Conservation (phyloP, 2,113 vertebrate genomes). For the Paramormyrops kingsleyae region DNA sequence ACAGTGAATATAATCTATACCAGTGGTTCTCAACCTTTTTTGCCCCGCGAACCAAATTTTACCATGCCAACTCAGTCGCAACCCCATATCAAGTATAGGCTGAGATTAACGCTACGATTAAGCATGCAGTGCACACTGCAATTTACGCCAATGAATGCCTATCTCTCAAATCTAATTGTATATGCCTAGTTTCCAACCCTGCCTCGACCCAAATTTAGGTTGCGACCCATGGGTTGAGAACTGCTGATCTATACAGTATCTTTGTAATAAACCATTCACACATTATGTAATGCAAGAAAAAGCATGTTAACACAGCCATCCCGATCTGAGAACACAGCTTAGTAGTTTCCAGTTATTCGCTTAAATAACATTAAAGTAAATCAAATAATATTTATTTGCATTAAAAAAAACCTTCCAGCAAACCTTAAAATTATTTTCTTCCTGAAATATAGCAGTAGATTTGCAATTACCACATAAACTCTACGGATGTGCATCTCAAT, state of each 20-base stretch:
- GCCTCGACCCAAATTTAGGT: too few species aligned
- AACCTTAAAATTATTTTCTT: neutral
- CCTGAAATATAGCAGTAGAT: neutral
- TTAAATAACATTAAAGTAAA: neutral
- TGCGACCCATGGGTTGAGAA: too few species aligned
- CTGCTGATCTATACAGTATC: neutral
- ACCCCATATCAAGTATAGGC: too few species aligned
- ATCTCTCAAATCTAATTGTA: too few species aligned
- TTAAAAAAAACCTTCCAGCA: neutral
- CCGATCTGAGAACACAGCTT: neutral
- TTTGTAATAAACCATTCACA: neutral
- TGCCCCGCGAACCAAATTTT: too few species aligned
- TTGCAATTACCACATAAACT: neutral
- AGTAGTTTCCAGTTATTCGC: neutral
- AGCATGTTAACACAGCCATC: neutral
- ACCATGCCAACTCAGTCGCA: too few species aligned
- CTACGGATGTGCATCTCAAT: neutral
- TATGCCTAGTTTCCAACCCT: too few species aligned
- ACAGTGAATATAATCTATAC: neutral
- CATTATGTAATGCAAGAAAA: neutral
- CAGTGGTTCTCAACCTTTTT: too few species aligned
- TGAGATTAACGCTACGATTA: too few species aligned
- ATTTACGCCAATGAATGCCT: too few species aligned
- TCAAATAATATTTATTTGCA: neutral
- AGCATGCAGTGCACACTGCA: too few species aligned